These are phyloP conservation scores for Crotalus tigris DNA, from an alignment of 2,113 vertebrate species.

Conservation along the genomic window DNA sequence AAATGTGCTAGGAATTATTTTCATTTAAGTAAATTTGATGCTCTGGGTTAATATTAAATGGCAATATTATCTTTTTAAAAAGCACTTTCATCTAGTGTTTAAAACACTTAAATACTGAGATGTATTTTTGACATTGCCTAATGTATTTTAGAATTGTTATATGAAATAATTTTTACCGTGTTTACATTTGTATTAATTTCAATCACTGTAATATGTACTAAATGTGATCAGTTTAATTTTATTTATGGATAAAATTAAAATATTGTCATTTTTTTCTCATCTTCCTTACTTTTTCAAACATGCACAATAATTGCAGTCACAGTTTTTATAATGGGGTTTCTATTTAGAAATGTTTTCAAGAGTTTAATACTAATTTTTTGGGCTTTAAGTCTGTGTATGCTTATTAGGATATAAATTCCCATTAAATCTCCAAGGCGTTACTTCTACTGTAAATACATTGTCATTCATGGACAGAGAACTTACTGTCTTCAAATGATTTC, in stretches of 20 bases:
- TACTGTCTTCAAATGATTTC: not conserved
- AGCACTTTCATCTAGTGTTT: slow-evolving; percentile 57
- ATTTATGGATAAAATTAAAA: slow-evolving; percentile 60
- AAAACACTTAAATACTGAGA: slow-evolving; percentile 39
- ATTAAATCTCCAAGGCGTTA: not conserved
- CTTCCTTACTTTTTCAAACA: slow-evolving; percentile 17
- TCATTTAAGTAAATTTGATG: slow-evolving; percentile 27
- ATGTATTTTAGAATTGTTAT: slow-evolving; percentile 37
- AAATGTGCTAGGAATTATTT: slow-evolving; percentile 40
- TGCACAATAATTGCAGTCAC: not conserved
- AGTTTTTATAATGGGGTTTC: not conserved
- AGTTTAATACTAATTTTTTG: not conserved
- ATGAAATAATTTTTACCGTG: slow-evolving; percentile 54
- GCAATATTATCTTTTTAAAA: slow-evolving; percentile 45
- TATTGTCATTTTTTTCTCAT: slow-evolving; percentile 19
- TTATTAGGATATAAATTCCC: not conserved
- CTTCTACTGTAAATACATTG: not conserved
- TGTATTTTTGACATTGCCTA: slow-evolving; percentile 59
- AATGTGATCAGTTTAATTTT: slow-evolving; percentile 35
- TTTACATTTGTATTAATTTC: slow-evolving; percentile 48
- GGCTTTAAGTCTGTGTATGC: not conserved
- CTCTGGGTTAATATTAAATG: slow-evolving; percentile 54
- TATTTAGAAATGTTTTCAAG: not conserved
- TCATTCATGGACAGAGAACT: not conserved
- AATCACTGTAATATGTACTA: slow-evolving; percentile 14